Percentiles rank a stretch among this genome's conserved stretches.
Evolutionary conservation across 2,113 vertebrate genomes (phyloP).

Genomic region (Siniperca chuatsi): DNA sequence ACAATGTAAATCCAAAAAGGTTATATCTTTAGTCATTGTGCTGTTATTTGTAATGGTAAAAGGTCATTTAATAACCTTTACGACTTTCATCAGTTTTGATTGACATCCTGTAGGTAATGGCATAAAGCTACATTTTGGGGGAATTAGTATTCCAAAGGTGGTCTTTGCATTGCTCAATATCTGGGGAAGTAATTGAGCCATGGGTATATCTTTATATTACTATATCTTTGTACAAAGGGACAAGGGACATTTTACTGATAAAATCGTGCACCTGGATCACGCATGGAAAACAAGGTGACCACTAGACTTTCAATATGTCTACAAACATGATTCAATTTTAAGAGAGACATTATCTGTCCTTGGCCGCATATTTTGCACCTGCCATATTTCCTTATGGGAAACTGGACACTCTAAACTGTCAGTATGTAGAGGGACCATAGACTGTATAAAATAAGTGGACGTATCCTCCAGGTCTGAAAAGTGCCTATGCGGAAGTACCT

Average conservation of each 20-base stretch:
- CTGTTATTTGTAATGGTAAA: neutral
- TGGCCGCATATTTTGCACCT: slow-evolving; percentile 15
- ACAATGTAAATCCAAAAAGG: neutral
- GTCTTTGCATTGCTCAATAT: neutral
- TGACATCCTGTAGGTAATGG: too few relatives aligned
- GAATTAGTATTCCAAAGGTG: neutral
- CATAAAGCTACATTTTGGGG: neutral
- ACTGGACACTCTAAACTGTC: neutral
- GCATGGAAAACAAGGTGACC: slow-evolving; percentile 38
- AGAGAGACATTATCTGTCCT: slow-evolving; percentile 15
- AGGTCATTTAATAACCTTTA: neutral
- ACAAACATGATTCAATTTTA: slow-evolving; percentile 8
- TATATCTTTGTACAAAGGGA: neutral
- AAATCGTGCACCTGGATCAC: neutral
- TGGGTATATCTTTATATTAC: neutral
- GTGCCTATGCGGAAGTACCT: too few relatives aligned
- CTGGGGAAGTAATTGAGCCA: neutral
- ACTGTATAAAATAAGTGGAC: too few relatives aligned
- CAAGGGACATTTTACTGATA: slow-evolving; percentile 11
- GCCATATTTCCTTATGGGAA: neutral
- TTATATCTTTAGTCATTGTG: neutral
- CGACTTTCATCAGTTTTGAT: too few relatives aligned
- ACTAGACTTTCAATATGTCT: slow-evolving; percentile 1
- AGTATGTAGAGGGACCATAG: neutral
- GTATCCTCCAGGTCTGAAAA: too few relatives aligned